Percentiles rank a stretch among this genome's conserved stretches.
Evolutionary conservation across 2,888 invertebrate species (phyloP).

Genomic region (Phyto melanocephala): DNA sequence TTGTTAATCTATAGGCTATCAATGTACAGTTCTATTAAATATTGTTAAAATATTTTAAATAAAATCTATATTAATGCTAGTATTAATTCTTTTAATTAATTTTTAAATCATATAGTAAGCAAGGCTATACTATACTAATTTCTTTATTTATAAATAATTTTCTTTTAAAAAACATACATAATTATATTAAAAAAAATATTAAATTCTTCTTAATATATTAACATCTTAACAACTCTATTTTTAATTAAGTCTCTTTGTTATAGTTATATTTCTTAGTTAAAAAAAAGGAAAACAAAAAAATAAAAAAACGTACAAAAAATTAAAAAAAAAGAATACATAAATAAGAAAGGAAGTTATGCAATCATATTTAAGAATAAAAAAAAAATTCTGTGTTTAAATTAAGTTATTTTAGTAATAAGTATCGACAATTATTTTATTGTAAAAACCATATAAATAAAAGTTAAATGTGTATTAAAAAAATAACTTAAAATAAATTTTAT

Average conservation of each 20-base stretch:
- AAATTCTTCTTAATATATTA: constrained; percentile 12
- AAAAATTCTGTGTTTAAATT: constrained; percentile 8
- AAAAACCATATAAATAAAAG: constrained; percentile 22
- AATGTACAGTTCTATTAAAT: constrained; percentile 21
- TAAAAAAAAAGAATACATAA: neutral
- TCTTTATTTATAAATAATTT: constrained; percentile 21
- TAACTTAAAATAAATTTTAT: constrained; percentile 34
- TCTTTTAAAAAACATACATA: constrained; percentile 7
- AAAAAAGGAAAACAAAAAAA: constrained; percentile 23
- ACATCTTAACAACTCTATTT: constrained; percentile 8
- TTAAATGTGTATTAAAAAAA: constrained; percentile 24
- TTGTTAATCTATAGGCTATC: no score
- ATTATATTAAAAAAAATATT: constrained; percentile 20
- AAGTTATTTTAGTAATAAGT: constrained; percentile 33
- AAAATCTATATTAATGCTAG: neutral
- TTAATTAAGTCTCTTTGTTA: constrained; percentile 37
- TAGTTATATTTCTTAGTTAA: constrained; percentile 32
- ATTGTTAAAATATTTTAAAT: constrained; percentile 41
- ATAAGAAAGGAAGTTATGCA: constrained; percentile 6
- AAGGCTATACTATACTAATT: constrained; percentile 20
- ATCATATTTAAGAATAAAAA: constrained; percentile 9
- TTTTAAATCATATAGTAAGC: constrained; percentile 21
- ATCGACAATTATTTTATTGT: constrained; percentile 41
- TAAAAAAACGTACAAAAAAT: constrained; percentile 49
- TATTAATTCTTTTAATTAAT: neutral